Evolutionary conservation across 2,888 invertebrate genomes (phyloP).

Genomic region (Aphidoletes aphidimyza): DNA sequence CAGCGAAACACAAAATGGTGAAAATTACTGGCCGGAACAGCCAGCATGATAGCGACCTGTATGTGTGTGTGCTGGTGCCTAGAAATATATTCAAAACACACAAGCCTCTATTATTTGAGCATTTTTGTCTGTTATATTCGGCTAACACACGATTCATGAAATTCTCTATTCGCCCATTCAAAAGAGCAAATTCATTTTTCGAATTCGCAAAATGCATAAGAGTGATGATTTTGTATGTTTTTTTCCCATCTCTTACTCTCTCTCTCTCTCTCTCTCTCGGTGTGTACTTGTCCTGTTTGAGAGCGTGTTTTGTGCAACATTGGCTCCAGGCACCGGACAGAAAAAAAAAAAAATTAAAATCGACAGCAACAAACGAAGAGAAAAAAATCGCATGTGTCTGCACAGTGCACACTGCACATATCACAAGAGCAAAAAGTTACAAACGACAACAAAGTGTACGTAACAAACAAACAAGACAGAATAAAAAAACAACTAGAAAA

Average conservation of each 20-base stretch:
- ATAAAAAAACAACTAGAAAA: neutral
- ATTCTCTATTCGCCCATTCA: neutral
- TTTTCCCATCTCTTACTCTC: no score
- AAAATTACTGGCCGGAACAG: neutral
- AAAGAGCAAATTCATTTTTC: neutral
- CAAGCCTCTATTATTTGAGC: neutral
- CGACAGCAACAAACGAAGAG: neutral
- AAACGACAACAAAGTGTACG: conserved; percentile 17
- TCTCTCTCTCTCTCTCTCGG: no score
- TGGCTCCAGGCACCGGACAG: neutral
- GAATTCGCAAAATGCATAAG: neutral
- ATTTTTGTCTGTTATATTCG: neutral
- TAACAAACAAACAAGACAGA: no score
- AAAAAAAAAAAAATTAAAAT: neutral
- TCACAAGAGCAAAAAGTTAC: conserved; percentile 31
- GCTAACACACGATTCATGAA: neutral
- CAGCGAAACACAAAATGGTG: neutral
- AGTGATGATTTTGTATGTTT: neutral
- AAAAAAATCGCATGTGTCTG: neutral
- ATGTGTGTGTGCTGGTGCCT: neutral
- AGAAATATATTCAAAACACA: neutral
- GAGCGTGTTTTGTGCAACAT: no score
- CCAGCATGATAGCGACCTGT: neutral
- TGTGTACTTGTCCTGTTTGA: no score
- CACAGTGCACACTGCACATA: neutral